Percentiles rank a stretch among this genome's conserved stretches.
Conservation (phyloP, 2,113 vertebrate genomes). For the Hyperoodon ampullatus region DNA sequence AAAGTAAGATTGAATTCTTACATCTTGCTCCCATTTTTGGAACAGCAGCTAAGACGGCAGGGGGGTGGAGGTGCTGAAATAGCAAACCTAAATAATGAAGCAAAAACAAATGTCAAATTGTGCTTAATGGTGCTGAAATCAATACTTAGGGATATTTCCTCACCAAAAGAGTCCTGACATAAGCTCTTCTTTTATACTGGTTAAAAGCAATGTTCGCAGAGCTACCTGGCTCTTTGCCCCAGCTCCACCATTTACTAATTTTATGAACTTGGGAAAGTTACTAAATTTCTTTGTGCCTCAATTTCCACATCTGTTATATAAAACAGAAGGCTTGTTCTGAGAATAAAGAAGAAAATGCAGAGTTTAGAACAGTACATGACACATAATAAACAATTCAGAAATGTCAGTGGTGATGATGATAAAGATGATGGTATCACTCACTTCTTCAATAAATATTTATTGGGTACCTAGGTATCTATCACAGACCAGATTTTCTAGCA, state of each 20-base stretch:
- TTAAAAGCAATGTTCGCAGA: not conserved
- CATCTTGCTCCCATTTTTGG: not conserved
- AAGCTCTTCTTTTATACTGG: not conserved
- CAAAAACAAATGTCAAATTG: constrained; percentile 34
- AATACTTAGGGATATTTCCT: not conserved
- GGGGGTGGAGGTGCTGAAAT: not conserved
- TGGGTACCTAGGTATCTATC: too few relatives aligned
- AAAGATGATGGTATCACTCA: not conserved
- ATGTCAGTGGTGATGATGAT: not conserved
- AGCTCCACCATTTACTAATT: not conserved
- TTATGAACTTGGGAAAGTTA: not conserved
- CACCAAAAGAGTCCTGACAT: not conserved
- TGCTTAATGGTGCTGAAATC: constrained; percentile 39
- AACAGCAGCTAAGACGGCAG: not conserved
- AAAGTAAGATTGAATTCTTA: not conserved
- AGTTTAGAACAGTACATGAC: not conserved
- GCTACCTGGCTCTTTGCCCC: not conserved
- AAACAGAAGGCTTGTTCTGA: not conserved
- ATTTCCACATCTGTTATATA: not conserved
- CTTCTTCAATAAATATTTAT: not conserved
- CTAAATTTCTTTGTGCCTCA: not conserved
- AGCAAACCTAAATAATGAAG: constrained; percentile 39
- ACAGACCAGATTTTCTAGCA: too few relatives aligned
- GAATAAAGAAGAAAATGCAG: not conserved
- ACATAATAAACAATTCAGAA: not conserved